These are phyloP conservation scores for Calameuta filiformis DNA, from an alignment of 2,888 invertebrate genomes.

Conservation along the genomic window DNA sequence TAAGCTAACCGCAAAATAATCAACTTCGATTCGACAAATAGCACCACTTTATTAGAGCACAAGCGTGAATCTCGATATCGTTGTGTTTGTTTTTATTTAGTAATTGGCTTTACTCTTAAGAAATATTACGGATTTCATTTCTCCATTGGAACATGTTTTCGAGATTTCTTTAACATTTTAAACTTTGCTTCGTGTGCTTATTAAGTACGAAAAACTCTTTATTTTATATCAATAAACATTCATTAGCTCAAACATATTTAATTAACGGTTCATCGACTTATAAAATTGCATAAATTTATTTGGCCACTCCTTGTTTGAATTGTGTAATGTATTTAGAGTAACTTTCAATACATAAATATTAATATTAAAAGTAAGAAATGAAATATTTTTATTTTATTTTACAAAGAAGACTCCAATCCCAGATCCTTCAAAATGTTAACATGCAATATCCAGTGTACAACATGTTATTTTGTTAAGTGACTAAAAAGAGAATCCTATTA, in stretches of 20 bases:
- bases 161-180: background rate
- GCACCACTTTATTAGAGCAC: background rate
- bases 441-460: too few relatives aligned
- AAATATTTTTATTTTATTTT: background rate
- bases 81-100: background rate
- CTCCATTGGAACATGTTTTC: background rate
- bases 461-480: too few relatives aligned
- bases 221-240: background rate
- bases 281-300: background rate
- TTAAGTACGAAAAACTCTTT: background rate
- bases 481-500: too few relatives aligned
- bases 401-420: background rate
- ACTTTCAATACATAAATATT: background rate
- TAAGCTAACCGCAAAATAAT: background rate
- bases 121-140: background rate
- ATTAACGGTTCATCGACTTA: background rate
- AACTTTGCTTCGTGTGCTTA: background rate
- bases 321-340: background rate
- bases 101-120: background rate
- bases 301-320: background rate
- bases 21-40: background rate
- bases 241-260: background rate
- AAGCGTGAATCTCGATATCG: background rate
- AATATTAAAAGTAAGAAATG: background rate
- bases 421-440: too few relatives aligned